Conservation (phyloP, 2,888 invertebrate genomes). For the Aphrophora alni region DNA sequence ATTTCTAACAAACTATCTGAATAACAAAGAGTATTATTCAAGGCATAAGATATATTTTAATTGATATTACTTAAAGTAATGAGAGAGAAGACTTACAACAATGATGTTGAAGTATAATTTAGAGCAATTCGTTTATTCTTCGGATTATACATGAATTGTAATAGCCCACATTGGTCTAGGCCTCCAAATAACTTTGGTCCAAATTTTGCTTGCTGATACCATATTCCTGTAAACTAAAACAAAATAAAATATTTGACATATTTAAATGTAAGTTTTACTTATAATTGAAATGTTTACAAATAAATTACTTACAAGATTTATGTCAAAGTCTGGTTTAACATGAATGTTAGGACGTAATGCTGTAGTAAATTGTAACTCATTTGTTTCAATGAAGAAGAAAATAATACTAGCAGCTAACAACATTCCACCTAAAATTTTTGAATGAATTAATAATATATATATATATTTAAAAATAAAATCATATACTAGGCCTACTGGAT, state of each 20-base stretch:
- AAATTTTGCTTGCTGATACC: neutral
- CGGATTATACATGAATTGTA: neutral
- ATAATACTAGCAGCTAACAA: neutral
- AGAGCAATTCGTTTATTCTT: neutral
- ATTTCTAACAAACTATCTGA: too few species aligned
- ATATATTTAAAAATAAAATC: too few species aligned
- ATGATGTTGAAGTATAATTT: neutral
- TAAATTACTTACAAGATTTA: neutral
- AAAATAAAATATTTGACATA: neutral
- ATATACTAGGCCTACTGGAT: too few species aligned
- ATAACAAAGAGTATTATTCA: too few species aligned
- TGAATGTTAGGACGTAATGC: neutral
- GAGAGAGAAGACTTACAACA: neutral
- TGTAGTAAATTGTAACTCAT: neutral
- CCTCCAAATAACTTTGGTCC: neutral
- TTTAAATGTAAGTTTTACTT: neutral
- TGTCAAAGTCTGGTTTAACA: neutral
- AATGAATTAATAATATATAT: too few species aligned
- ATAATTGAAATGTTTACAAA: neutral
- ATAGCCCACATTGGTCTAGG: neutral
- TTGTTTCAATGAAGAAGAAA: neutral
- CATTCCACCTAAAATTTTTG: neutral
- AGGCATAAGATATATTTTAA: too few species aligned
- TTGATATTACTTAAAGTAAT: too few species aligned
- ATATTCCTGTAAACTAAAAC: neutral